Conservation (phyloP, 2,888 invertebrate species). For the Callyntrura guangdongensis region DNA sequence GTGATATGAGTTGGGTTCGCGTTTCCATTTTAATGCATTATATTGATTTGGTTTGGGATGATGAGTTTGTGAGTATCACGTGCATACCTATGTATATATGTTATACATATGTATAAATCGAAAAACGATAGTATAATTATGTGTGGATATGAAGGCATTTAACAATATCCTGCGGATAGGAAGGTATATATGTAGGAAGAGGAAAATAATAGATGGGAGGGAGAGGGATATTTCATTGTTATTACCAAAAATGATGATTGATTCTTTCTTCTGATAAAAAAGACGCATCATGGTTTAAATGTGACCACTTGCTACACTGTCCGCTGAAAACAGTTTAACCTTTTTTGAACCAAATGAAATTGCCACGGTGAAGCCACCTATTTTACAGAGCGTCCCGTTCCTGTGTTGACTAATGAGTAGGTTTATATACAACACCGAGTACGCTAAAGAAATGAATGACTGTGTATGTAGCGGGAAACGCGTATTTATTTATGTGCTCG, state of each 20-base stretch:
- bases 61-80: slow-evolving; percentile 5
- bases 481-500: slow-evolving; percentile 14
- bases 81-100: neutral
- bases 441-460: slow-evolving; percentile 8
- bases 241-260: slow-evolving; percentile 69
- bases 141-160: neutral
- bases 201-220: slow-evolving; percentile 50
- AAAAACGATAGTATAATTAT: neutral
- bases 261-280: slow-evolving; percentile 46
- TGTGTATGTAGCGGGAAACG: neutral
- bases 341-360: slow-evolving; percentile 35
- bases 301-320: neutral
- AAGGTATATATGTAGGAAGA: neutral
- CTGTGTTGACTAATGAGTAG: neutral
- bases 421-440: neutral
- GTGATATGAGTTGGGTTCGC: neutral
- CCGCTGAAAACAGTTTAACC: slow-evolving; percentile 47
- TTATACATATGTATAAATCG: neutral
- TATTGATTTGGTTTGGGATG: neutral
- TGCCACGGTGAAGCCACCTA: neutral
- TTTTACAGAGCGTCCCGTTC: too few relatives aligned
- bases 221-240: slow-evolving; percentile 65
- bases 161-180: slow-evolving; percentile 4
- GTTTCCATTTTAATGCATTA: neutral
- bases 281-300: slow-evolving; percentile 5